phyloP scores from a whole-genome alignment of 2,113 vertebrate genomes.

The Nymphicus hollandicus region DNA sequence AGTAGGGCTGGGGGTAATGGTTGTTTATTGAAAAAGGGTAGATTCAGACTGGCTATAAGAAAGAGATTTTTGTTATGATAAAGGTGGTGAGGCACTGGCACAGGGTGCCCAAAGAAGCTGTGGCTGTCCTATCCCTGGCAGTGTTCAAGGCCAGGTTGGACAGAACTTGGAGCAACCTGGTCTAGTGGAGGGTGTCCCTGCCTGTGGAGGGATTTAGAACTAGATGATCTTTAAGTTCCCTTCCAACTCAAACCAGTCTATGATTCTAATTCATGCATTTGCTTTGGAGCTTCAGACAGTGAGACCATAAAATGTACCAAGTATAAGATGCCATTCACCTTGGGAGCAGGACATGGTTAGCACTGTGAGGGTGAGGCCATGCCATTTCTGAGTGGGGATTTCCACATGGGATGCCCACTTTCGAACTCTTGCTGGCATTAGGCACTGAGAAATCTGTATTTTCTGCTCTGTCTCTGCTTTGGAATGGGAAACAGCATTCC shows the following conservation, averaged over 20 bases:
- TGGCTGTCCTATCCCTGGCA: not conserved
- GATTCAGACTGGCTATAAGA: fast-evolving
- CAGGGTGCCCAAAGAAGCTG: not conserved
- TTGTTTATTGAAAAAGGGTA: not conserved
- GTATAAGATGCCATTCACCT: fast-evolving
- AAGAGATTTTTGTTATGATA: fast-evolving
- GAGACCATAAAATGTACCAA: fast-evolving
- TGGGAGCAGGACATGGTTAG: fast-evolving
- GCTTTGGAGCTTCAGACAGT: not conserved
- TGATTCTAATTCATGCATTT: not conserved
- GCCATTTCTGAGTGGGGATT: not conserved
- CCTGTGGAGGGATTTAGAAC: fast-evolving
- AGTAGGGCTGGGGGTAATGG: not conserved
- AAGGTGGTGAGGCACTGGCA: not conserved
- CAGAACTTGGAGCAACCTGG: not conserved
- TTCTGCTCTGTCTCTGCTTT: not conserved
- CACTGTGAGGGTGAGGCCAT: not conserved
- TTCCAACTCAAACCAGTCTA: not conserved
- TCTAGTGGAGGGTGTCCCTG: not conserved
- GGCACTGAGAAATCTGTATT: not conserved
- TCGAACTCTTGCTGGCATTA: fast-evolving
- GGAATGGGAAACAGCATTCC: not conserved
- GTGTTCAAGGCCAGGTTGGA: fast-evolving
- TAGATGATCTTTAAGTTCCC: not conserved
- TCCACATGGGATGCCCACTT: not conserved